These are phyloP conservation scores for Sander vitreus DNA, from an alignment of 2,113 vertebrate species.

Conservation along the genomic window DNA sequence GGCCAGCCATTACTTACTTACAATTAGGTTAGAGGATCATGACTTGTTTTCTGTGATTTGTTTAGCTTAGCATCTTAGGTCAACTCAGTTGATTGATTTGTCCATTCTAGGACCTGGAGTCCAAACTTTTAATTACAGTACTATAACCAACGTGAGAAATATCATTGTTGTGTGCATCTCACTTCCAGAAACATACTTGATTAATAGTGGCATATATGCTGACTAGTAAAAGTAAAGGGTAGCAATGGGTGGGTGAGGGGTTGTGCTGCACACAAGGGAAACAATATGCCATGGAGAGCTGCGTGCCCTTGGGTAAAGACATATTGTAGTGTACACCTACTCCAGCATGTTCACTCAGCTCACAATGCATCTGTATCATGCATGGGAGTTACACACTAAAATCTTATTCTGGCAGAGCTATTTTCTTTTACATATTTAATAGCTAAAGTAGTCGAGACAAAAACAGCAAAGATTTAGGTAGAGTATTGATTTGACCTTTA, in stretches of 20 bases:
- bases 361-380: conserved; percentile 27
- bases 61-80: conserved; percentile 1
- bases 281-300: conserved; percentile 22
- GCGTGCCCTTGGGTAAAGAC: conserved; percentile 41
- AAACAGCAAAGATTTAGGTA: not conserved
- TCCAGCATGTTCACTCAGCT: conserved; percentile 37
- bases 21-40: conserved; percentile 49
- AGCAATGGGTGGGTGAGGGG: conserved; percentile 52
- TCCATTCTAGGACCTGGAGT: not conserved
- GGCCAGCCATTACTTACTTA: conserved; percentile 49
- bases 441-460: not conserved
- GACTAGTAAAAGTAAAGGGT: conserved; percentile 60
- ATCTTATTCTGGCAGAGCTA: not conserved
- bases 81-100: conserved; percentile 2
- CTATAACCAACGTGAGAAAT: conserved; percentile 27
- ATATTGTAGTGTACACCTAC: conserved; percentile 18
- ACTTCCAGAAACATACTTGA: conserved; percentile 48
- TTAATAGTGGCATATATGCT: conserved; percentile 65
- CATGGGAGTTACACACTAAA: conserved; percentile 17
- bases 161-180: conserved; percentile 26
- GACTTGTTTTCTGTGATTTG: not conserved
- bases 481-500: not conserved
- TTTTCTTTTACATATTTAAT: not conserved
- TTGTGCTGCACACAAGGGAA: conserved; percentile 56
- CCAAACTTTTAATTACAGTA: conserved; percentile 22